phyloP scores from a whole-genome alignment of 2,113 vertebrate genomes.

The Brachypodius melanocephalos region DNA sequence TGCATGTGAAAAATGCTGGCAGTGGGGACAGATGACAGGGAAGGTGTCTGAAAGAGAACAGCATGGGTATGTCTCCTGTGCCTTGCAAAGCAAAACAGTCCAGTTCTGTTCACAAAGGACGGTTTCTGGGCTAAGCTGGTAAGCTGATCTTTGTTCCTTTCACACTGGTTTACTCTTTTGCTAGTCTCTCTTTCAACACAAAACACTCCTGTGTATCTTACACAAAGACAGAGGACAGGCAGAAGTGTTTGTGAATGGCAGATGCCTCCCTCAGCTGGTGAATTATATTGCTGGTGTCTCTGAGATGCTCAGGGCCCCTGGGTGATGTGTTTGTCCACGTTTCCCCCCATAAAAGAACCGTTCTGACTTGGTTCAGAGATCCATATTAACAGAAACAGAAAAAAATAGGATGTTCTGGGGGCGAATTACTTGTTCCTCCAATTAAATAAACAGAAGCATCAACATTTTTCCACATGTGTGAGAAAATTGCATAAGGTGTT shows the following conservation, averaged over 20 bases:
- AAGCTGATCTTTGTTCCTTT: neutral
- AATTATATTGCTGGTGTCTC: neutral
- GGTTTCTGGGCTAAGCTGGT: neutral
- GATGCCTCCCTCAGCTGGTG: neutral
- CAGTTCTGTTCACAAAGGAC: neutral
- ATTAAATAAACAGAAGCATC: neutral
- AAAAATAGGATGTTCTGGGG: neutral
- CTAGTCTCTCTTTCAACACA: neutral
- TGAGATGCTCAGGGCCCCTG: neutral
- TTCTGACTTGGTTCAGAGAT: neutral
- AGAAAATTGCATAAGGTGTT: neutral
- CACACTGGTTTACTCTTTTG: neutral
- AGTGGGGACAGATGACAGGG: constrained; percentile 44
- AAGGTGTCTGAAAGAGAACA: constrained; percentile 19
- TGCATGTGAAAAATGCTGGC: constrained; percentile 45
- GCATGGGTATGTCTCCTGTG: neutral
- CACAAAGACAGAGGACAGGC: neutral
- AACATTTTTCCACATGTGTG: fast-evolving
- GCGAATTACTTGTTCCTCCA: neutral
- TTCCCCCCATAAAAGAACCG: neutral
- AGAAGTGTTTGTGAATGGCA: neutral
- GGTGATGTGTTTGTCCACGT: fast-evolving
- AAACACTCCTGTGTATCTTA: neutral
- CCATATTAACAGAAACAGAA: neutral
- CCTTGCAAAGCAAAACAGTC: neutral